Base-by-base conservation (phyloP, 2,113 vertebrate genomes). In the Sorex araneus region DNA sequence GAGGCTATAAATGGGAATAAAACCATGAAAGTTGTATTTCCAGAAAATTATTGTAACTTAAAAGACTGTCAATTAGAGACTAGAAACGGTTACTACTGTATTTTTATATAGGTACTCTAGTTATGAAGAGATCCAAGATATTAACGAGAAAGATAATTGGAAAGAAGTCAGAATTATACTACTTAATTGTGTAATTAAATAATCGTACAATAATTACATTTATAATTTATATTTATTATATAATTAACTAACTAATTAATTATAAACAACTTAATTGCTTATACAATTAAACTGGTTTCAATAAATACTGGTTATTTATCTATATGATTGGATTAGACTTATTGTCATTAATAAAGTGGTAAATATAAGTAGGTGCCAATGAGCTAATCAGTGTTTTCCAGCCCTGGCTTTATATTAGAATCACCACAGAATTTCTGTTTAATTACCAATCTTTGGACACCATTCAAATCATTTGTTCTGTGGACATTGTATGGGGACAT, bases 31-130 rank as follows among this genome's bases (percentile, higher is more conserved):
- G 0, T 21, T 76, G 4, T 40, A 6, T 63, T 36, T 94, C 43
- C 34, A 45, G 57, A 76, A 73, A 47, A 81, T 86, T 12, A 34
- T 43, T 77, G 0, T 73, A 40, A 0, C 89, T 5, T 63, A 32
- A 90, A 87, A 82, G 34, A 54, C 28, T 15, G 76, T 9, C 78
- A 27, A 81, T 8, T 77, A 60, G 95, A 83, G 6, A 69, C 36
- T 84, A 32, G 12, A 92, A 6, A 64, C 34, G 12, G 50, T n/a
- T 79, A 54, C 57, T 25, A 34, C 28, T 64, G 27, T 57, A 5
- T 27, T 90, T 1, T n/a, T 64, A 25, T 34, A 18, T 88, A n/a
- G 64, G 79, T 25, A 45, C 77, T 40, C 45, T 81, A 30, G 45
- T 34, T 43, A 4, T 64, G 60, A 25, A 69, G 8, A 4, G 8